These are phyloP conservation scores for Nephrotoma appendiculata DNA, from an alignment of 2,888 invertebrate genomes.

Conservation along the genomic window DNA sequence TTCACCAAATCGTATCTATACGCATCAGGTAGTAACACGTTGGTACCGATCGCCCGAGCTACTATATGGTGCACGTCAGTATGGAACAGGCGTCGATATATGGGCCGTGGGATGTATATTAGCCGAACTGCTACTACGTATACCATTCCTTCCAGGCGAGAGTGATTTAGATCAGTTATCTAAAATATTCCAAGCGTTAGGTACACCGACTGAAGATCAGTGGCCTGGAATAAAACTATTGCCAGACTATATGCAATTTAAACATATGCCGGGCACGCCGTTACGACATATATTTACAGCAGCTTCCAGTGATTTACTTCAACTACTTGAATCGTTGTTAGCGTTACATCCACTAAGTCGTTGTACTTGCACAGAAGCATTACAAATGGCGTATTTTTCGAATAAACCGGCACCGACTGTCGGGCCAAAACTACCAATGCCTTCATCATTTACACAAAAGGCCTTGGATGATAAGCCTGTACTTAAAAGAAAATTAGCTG, in stretches of 20 bases:
- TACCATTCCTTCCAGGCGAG: conserved; percentile 92
- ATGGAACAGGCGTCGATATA: conserved; percentile 93
- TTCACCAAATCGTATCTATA: conserved; percentile 88
- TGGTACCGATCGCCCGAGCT: conserved; percentile 92
- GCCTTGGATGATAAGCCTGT: conserved; percentile 37
- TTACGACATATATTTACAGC: conserved; percentile 90
- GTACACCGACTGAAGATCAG: conserved; percentile 79
- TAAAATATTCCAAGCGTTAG: conserved; percentile 87
- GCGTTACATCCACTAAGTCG: conserved; percentile 70
- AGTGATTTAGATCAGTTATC: conserved; percentile 93
- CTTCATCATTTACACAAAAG: conserved; percentile 18
- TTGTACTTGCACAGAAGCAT: conserved; percentile 66
- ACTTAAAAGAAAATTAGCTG: conserved; percentile 50
- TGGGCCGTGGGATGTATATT: conserved; percentile 99
- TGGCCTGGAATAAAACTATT: conserved; percentile 78
- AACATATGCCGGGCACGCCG: conserved; percentile 68
- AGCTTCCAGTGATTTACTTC: conserved; percentile 79
- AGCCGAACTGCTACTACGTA: conserved; percentile 80
- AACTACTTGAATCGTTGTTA: conserved; percentile 62
- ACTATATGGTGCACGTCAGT: conserved; percentile 86
- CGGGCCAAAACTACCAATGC: conserved; percentile 61
- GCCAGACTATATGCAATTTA: conserved; percentile 88
- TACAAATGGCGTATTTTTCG: conserved; percentile 81
- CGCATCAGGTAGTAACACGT: conserved; percentile 94
- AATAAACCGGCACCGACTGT: conserved; percentile 81